These are phyloP conservation scores for Meriones unguiculatus DNA, from an alignment of 2,113 vertebrate genomes.

Conservation along the genomic window DNA sequence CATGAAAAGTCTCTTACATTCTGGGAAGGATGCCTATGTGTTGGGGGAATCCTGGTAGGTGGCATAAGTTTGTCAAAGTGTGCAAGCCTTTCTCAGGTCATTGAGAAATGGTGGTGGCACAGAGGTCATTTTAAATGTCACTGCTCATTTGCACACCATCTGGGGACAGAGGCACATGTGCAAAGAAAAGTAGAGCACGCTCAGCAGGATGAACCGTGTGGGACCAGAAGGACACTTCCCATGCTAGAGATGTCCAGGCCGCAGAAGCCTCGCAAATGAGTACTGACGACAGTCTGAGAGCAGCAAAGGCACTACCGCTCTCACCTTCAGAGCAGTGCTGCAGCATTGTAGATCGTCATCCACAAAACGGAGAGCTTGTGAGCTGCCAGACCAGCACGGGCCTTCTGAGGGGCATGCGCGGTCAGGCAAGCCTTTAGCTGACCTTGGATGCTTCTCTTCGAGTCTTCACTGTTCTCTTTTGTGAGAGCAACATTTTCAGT, in stretches of 20 bases:
- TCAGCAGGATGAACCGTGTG: neutral
- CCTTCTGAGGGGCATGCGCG: neutral
- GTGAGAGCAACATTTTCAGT: constrained; percentile 41
- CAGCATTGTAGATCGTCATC: neutral
- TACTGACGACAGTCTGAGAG: neutral
- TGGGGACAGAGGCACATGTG: neutral
- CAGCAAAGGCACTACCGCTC: neutral
- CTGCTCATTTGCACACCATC: neutral
- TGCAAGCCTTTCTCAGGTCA: neutral
- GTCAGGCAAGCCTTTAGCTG: neutral
- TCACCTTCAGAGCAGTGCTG: neutral
- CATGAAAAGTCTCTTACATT: neutral
- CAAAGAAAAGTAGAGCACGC: neutral
- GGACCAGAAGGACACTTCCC: neutral
- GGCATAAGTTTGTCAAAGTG: neutral
- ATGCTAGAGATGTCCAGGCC: neutral
- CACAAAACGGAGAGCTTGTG: neutral
- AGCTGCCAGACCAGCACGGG: neutral
- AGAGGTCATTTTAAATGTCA: neutral
- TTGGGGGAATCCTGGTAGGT: neutral
- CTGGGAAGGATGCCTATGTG: neutral
- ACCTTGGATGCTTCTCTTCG: neutral
- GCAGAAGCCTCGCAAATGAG: neutral
- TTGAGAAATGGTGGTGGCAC: neutral
- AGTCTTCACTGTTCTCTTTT: neutral